Evolutionary conservation across 2,797 vertebrate species (phyloP).

Genomic region (Pangasius krempfi): DNA sequence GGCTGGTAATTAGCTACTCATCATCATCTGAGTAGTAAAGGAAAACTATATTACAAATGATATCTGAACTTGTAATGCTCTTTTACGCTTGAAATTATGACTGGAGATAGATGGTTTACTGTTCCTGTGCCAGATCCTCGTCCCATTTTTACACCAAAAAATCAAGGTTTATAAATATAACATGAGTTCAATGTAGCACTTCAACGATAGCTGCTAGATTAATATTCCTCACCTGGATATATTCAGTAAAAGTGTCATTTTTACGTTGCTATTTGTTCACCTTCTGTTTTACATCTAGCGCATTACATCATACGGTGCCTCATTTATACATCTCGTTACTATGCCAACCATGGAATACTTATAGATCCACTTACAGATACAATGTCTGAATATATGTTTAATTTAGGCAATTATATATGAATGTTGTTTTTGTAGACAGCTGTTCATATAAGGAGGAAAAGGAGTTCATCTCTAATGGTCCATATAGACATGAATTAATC

Average conservation of each 20-base stretch:
- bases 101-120: not conserved
- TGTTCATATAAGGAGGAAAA: not conserved
- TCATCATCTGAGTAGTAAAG: not conserved
- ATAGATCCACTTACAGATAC: slow-evolving; percentile 43
- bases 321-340: slow-evolving; percentile 84
- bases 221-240: not conserved
- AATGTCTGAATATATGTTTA: not conserved
- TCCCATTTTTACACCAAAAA: slow-evolving; percentile 5
- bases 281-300: slow-evolving; percentile 68
- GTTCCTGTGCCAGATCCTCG: not conserved
- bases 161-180: not conserved
- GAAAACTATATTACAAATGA: not conserved
- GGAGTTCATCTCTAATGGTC: not conserved
- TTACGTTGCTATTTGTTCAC: not conserved
- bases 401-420: not conserved
- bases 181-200: not conserved
- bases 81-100: not conserved
- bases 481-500: slow-evolving; percentile 9
- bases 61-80: not conserved
- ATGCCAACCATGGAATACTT: slow-evolving; percentile 95
- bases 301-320: slow-evolving; percentile 84
- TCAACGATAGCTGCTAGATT: not conserved
- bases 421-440: slow-evolving; percentile 4
- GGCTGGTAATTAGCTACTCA: not conserved
- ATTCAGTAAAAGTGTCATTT: not conserved